Conservation (phyloP, 2,888 invertebrate genomes). For the Griposia aprilina region DNA sequence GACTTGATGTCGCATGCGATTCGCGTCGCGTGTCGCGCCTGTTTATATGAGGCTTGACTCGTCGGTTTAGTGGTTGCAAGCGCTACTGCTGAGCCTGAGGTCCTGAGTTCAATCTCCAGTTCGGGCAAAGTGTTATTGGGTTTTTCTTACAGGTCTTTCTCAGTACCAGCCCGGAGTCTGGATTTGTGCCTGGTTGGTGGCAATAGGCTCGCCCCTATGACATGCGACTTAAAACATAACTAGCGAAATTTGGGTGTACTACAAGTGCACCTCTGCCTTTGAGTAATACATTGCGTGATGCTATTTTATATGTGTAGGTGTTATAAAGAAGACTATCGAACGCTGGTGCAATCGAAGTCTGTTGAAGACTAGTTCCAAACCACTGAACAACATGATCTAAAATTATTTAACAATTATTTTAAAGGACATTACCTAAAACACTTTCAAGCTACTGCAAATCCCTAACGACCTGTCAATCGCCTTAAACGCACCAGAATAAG, state of each 20-base stretch:
- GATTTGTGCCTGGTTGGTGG: not conserved
- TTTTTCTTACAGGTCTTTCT: too few species aligned
- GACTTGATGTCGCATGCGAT: too few species aligned
- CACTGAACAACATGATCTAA: not conserved
- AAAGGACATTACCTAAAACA: conserved; percentile 5
- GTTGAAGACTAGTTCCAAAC: not conserved
- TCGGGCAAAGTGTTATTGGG: not conserved
- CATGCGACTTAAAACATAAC: too few species aligned
- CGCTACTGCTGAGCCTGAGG: not conserved
- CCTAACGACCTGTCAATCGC: conserved; percentile 48
- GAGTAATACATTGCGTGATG: too few species aligned
- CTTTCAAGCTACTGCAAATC: conserved; percentile 29
- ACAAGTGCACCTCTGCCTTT: too few species aligned
- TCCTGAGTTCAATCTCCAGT: not conserved
- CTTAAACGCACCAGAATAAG: conserved; percentile 65
- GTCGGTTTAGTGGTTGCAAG: not conserved
- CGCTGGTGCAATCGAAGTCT: not conserved
- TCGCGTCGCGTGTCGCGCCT: too few species aligned
- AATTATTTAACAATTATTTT: not conserved
- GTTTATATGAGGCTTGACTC: too few species aligned
- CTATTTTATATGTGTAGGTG: too few species aligned
- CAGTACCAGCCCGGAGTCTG: not conserved
- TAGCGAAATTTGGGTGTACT: too few species aligned
- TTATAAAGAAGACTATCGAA: not conserved
- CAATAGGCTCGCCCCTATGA: not conserved